phyloP scores from a whole-genome alignment of 1,140 invertebrate genomes.

The Saccostrea echinata region DNA sequence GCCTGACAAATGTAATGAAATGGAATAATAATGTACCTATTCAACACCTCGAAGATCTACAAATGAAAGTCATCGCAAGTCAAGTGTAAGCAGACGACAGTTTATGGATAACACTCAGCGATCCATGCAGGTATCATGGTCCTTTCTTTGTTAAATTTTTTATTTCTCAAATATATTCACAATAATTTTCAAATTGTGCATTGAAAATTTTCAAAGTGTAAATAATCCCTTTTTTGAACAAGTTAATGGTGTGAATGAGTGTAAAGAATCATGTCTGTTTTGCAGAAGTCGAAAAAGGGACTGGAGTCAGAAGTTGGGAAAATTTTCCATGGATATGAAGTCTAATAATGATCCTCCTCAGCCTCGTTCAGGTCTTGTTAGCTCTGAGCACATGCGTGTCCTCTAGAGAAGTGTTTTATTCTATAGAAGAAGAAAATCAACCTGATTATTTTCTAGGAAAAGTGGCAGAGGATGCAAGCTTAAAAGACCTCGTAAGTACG shows the following conservation, averaged over 20 bases:
- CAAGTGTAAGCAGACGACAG: conserved; percentile 35
- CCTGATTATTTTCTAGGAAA: conserved; percentile 60
- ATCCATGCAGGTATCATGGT: conserved; percentile 13
- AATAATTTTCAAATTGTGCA: conserved; percentile 8
- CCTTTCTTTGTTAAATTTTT: not conserved
- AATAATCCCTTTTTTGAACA: conserved; percentile 14
- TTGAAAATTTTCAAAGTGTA: conserved; percentile 2
- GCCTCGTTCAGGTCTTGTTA: not conserved
- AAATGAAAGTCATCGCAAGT: conserved; percentile 32
- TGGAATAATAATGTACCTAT: conserved; percentile 28
- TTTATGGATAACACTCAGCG: not conserved
- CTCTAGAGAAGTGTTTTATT: conserved; percentile 22
- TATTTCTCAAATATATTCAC: conserved; percentile 17
- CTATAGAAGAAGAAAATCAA: conserved; percentile 60
- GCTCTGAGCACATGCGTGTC: not conserved
- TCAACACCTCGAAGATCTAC: conserved; percentile 18
- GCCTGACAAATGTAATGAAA: conserved; percentile 28
- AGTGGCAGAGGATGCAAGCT: conserved; percentile 56
- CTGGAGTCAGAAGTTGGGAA: not conserved
- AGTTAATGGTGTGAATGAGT: not conserved
- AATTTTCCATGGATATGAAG: conserved; percentile 3
- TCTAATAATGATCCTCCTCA: conserved; percentile 21
- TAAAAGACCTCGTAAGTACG: conserved; percentile 41
- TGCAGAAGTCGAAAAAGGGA: not conserved
- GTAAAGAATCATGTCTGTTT: conserved; percentile 33